Conservation (phyloP, 2,888 invertebrate species). For the Ormyrus labotus region DNA sequence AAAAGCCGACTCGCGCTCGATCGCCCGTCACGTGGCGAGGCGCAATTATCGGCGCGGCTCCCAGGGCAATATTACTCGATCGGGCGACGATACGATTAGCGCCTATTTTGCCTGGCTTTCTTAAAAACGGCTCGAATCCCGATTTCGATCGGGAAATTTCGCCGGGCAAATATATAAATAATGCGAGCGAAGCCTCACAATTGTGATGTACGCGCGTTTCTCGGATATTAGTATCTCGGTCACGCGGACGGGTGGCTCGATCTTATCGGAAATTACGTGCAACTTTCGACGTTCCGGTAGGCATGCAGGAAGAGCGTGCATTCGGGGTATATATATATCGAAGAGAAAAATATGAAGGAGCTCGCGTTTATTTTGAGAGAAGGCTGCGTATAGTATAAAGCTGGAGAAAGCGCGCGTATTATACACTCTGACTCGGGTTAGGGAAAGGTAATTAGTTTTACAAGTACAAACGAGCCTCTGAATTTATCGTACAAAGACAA, state of each 20-base stretch:
- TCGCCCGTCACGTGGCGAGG: background rate
- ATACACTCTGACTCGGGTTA: background rate
- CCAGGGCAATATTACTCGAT: background rate
- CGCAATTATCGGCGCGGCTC: background rate
- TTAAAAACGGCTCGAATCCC: background rate
- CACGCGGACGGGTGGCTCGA: slow-evolving; percentile 35
- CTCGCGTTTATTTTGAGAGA: slow-evolving; percentile 16
- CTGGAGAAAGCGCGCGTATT: background rate
- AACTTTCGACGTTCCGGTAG: slow-evolving; percentile 40
- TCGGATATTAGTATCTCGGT: slow-evolving; percentile 31
- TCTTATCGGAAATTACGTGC: slow-evolving; percentile 48
- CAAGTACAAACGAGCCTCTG: too few species aligned
- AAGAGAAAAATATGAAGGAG: background rate
- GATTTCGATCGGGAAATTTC: too few species aligned
- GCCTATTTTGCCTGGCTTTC: background rate
- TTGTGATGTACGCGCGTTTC: background rate
- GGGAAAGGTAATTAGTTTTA: too few species aligned
- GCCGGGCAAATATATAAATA: too few species aligned
- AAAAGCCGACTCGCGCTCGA: slow-evolving; percentile 8
- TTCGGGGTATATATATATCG: too few species aligned
- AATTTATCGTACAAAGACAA: too few species aligned
- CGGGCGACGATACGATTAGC: background rate
- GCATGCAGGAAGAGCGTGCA: background rate
- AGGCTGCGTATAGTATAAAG: background rate
- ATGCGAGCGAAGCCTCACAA: too few species aligned